These are phyloP conservation scores for Oligia fasciuncula DNA, from an alignment of 2,888 invertebrate genomes.

Conservation along the genomic window DNA sequence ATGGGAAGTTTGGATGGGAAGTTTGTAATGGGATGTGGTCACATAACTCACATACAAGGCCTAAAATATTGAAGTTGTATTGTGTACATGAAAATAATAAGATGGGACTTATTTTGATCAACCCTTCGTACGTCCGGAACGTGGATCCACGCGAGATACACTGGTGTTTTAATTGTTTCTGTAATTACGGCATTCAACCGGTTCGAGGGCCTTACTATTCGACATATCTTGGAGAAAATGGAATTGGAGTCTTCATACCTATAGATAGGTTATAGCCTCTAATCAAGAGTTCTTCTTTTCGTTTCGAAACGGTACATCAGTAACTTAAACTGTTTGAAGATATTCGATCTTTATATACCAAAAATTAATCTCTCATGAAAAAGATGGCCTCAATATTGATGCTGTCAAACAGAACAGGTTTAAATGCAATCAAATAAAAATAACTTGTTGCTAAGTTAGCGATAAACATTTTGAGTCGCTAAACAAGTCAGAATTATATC, in stretches of 20 bases:
- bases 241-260: background rate
- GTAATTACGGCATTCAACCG: too few relatives aligned
- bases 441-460: background rate
- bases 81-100: background rate
- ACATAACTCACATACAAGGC: too few relatives aligned
- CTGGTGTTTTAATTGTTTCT: too few relatives aligned
- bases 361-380: background rate
- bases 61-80: background rate
- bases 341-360: background rate
- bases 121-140: background rate
- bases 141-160: background rate
- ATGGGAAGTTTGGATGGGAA: background rate
- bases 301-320: too few relatives aligned
- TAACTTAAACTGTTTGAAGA: too few relatives aligned
- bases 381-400: conserved; percentile 10
- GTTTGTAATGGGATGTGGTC: background rate
- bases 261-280: background rate
- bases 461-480: background rate
- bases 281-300: too few relatives aligned
- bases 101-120: background rate
- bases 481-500: background rate
- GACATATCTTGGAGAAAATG: background rate
- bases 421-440: background rate
- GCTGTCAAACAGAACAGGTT: background rate
- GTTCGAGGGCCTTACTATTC: background rate